Evolutionary conservation across 1,140 invertebrate species (phyloP), one percentile per base, ranked within the genome.

Genomic region (Philopotamus ludificatus): DNA sequence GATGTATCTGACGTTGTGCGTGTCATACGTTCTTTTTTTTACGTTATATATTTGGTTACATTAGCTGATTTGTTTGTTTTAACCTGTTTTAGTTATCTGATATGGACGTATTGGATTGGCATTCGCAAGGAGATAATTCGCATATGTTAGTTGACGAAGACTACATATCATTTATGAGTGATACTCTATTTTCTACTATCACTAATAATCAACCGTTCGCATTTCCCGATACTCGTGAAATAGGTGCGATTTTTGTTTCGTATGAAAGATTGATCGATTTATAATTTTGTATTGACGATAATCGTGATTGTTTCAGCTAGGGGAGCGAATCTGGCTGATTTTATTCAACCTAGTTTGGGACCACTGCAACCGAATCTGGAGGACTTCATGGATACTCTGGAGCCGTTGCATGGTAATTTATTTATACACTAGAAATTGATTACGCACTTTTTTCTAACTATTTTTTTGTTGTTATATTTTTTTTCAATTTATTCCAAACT

Each of bases 301-400:
- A n/a, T n/a, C n/a, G n/a, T n/a, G n/a, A n/a, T n/a, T n/a, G 58
- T 71, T 81, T 68, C 71, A 88, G 86, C 85, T 26, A 81, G 85
- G 74, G 86, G 83, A 68, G 83, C 78, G 28, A 75, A 76, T 70
- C 75, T 80, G 73, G 93, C 96, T 12, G 96, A 99, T 81, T 94
- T 99, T 73, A 98, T 99, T 77, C 97, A 99, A 82, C 97, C 97
- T 53, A 97, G 94, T 75, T 84, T 99, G 69, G 89, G 96, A 53
- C 94, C 96, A 59, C 82, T 99, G 39, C 97, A 99, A 76, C 97
- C 96, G 64, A 96, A 94, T 82, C 84, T 99, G 70, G 95, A 98
- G 76, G 97, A 99, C 80, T 94, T 95, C 77, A 94, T 93, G 89
- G 92, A 93, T 72, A 94, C 92, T 72, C 86, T 93, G 73, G 89